Base-by-base conservation (phyloP, 2,888 invertebrate species). In the Allophyes oxyacanthae region DNA sequence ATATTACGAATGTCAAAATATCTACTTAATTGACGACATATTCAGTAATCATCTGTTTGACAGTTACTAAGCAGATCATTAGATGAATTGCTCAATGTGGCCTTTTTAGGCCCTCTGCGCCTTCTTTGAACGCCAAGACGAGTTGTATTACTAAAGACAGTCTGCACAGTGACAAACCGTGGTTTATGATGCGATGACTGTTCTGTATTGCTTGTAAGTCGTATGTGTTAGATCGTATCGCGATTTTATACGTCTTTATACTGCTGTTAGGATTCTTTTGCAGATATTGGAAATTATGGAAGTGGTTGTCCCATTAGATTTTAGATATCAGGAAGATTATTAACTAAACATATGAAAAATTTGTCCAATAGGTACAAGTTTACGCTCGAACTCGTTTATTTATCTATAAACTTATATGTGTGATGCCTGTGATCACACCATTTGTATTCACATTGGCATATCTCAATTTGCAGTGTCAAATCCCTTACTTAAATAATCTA, bases 171-270 rank as follows among this genome's bases (percentile, higher is more conserved):
- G 72, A 48, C 64, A 57, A 59, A 51, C 66, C 75, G 72, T 80
- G 82, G 75, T 85, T 87, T 88, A 88, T 85, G 85, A 88, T 84
- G 83, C 86, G 85, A 84, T 84, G 85, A 87, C 83, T 84, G 83
- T 84, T 84, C 79, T 79, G 81, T 83, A 85, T 85, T 82, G 85
- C 81, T 76, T 83, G 84, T 85, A 83, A 85, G 79, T 79, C 79
- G 79, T 71, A 69, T 73, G 79, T 82, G 77, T 76, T 78, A 69
- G 67, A 64, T 69, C 66, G 68, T 82, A 83, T 83, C 75, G 75
- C 77, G 75, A 83, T 84, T 85, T 86, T 84, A 83, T 86, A 84
- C 77, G 78, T 75, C 81, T 82, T 81, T 73, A 84, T 84, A 78
- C 76, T 71, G 62, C 64, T 62, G 61, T 73, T 72, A 64, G 59